phyloP scores from a whole-genome alignment of 2,888 invertebrate genomes.

The Heliconius sara region DNA sequence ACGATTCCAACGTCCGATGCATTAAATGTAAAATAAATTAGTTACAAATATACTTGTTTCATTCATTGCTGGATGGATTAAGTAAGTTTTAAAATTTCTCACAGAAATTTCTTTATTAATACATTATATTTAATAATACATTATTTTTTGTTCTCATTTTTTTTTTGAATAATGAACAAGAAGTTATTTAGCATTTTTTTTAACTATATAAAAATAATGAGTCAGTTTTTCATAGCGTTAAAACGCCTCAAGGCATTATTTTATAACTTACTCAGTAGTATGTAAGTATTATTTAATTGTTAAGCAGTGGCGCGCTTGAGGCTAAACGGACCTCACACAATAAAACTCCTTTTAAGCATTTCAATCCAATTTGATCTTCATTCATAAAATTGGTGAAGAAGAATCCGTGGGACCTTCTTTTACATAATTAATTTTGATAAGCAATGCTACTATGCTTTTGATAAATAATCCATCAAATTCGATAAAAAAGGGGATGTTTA shows the following conservation, averaged over 20 bases:
- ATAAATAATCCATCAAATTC: constrained; percentile 71
- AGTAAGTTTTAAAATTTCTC: constrained; percentile 35
- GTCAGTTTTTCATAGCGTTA: constrained; percentile 73
- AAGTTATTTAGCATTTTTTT: background rate
- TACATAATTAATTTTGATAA: constrained; percentile 42
- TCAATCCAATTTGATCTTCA: constrained; percentile 43
- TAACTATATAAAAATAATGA: constrained; percentile 58
- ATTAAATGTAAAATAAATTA: constrained; percentile 74
- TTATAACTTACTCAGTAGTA: constrained; percentile 79
- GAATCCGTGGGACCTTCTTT: constrained; percentile 13
- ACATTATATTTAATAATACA: background rate
- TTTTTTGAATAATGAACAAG: constrained; percentile 1
- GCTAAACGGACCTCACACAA: constrained; percentile 60
- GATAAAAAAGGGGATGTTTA: constrained; percentile 80
- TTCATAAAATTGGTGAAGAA: constrained; percentile 31
- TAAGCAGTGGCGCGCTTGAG: constrained; percentile 70
- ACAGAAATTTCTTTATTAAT: background rate
- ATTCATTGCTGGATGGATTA: constrained; percentile 45
- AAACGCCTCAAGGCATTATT: constrained; percentile 77
- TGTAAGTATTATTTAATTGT: constrained; percentile 82
- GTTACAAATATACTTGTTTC: constrained; percentile 58
- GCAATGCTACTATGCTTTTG: constrained; percentile 69
- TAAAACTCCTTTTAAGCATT: constrained; percentile 49
- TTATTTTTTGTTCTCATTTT: background rate
- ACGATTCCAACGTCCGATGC: constrained; percentile 70